phyloP scores from a whole-genome alignment of 2,888 invertebrate species.

The Pycnomerus fuliginosus region DNA sequence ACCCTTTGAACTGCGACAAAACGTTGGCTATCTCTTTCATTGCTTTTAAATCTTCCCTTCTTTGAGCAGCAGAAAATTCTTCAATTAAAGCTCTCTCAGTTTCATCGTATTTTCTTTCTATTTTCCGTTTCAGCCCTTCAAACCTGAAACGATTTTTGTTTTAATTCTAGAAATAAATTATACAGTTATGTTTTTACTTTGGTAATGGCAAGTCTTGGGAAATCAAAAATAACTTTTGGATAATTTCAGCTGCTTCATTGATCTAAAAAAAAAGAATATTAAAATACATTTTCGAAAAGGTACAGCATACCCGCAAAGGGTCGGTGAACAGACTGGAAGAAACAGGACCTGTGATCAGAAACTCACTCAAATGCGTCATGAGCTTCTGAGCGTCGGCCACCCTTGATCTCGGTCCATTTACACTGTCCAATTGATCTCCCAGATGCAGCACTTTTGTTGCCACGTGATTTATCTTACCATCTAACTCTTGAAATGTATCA shows the following conservation, averaged over 20 bases:
- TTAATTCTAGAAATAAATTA: conserved; percentile 1
- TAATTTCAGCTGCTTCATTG: conserved; percentile 94
- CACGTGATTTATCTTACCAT: conserved; percentile 94
- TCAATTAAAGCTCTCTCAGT: conserved; percentile 88
- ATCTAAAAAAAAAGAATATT: conserved; percentile 58
- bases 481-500: conserved; percentile 86
- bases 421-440: conserved; percentile 97
- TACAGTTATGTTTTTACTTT: conserved; percentile 56
- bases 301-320: conserved; percentile 63
- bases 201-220: conserved; percentile 91
- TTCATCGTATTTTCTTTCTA: conserved; percentile 85
- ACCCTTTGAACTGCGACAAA: conserved; percentile 94
- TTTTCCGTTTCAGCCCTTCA: conserved; percentile 80
- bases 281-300: background rate
- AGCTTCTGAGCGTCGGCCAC: conserved; percentile 94
- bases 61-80: conserved; percentile 90
- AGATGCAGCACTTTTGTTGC: conserved; percentile 97
- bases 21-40: conserved; percentile 94
- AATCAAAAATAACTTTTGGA: conserved; percentile 93
- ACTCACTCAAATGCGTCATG: conserved; percentile 89
- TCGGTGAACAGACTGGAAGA: conserved; percentile 86
- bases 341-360: conserved; percentile 81
- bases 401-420: conserved; percentile 90
- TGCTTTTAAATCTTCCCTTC: conserved; percentile 75
- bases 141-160: conserved; percentile 56